Evolutionary conservation across 2,113 vertebrate genomes (phyloP), one percentile per base, ranked within the genome.

Genomic region (Rhinogobius similis): DNA sequence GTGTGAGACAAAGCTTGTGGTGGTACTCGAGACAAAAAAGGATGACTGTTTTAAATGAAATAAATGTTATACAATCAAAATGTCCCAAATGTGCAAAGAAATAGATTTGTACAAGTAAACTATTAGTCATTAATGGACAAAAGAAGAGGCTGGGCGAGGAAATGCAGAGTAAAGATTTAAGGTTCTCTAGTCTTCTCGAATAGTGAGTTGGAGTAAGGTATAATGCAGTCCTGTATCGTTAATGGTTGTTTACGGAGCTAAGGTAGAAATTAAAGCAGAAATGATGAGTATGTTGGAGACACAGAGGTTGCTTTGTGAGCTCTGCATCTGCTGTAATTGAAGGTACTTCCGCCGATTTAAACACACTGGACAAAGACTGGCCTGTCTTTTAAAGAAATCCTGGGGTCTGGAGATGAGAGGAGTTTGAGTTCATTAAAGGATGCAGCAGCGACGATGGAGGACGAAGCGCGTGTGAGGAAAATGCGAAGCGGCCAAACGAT

Each of bases 281-380:
- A 87, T 62, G 69, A 87, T 81, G 23, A 14, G 24, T 62, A 76
- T 55, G 58, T 11, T 67, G 13, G 21, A 68, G 73, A 75, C 67
- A 89, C 83, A 90, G 84, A 77, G 72, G 9, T 24, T 50, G 55
- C 87, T 91, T 91, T 92, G 90, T 92, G n/a, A 26, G 52, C 52
- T 1, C 73, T 80, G 83, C 90, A 92, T 90, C 89, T 88, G 90
- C 88, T 87, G 89, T 76, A 86, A 87, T 69, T 83, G 78, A 87
- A 82, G 70, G 83, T 68, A 71, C 89, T 90, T 90, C 89, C 89
- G 80, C 82, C 83, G 83, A 84, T 82, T 85, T 86, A 85, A 38
- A 85, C 84, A 56, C 67, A 20, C 2, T 4, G 72, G 78, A 92
- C 88, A 92, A 90, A 86, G 89, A 78, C 71, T 10, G 58, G 82